A percentile compares a stretch with the other conserved stretches of the same genome.
Evolutionary conservation across 2,888 invertebrate genomes (phyloP).

Genomic region (Volucella bombylans): DNA sequence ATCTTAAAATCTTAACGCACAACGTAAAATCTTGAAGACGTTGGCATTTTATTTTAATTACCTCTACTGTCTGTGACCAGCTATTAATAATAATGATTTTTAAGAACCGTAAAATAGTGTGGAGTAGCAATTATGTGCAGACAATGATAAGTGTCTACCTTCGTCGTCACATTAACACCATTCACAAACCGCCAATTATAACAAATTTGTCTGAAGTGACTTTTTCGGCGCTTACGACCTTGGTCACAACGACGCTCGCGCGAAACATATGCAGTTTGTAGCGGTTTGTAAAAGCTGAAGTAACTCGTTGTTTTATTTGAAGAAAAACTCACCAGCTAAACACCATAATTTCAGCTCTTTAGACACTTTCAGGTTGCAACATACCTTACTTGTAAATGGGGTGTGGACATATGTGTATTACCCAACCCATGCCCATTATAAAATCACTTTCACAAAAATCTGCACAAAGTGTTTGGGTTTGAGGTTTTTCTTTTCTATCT

Average conservation of each 20-base stretch:
- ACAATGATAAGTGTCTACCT: too few relatives aligned
- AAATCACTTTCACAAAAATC: slow-evolving; percentile 56
- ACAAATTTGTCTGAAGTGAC: slow-evolving; percentile 48
- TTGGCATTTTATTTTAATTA: too few relatives aligned
- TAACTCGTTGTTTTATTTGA: background rate
- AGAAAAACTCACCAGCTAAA: background rate
- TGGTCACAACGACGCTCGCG: slow-evolving; percentile 4
- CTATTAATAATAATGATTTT: too few relatives aligned
- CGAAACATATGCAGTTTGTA: slow-evolving; percentile 18
- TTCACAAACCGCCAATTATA: slow-evolving; percentile 50
- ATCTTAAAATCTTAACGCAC: too few relatives aligned
- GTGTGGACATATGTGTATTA: slow-evolving; percentile 38
- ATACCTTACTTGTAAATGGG: slow-evolving; percentile 12
- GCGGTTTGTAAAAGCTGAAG: background rate
- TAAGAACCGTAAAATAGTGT: too few relatives aligned
- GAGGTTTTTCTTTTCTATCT: background rate
- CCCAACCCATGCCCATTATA: slow-evolving; percentile 43
- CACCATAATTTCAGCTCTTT: background rate
- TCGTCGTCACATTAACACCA: background rate
- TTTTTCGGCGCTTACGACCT: slow-evolving; percentile 20
- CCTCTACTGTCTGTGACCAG: too few relatives aligned
- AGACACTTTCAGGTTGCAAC: too few relatives aligned
- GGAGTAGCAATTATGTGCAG: too few relatives aligned
- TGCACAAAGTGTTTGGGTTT: slow-evolving; percentile 27
- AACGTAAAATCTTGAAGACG: too few relatives aligned